Conservation (phyloP, 1,140 invertebrate species). For the Paracyclopina nana region DNA sequence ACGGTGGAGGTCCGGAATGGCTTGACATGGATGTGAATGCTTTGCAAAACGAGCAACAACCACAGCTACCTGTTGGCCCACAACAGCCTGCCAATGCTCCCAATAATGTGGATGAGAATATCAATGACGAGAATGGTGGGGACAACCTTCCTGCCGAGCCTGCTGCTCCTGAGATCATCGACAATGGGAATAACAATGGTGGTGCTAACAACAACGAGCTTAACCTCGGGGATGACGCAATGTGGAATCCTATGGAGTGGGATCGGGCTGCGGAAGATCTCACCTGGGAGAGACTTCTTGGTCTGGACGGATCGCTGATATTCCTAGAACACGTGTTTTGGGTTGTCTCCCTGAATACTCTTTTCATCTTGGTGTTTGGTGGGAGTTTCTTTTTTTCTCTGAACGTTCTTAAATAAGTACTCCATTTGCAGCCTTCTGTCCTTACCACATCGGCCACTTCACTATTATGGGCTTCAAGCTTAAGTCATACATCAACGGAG, state of each 20-base stretch:
- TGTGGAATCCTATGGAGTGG: constrained; percentile 98
- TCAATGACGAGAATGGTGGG: constrained; percentile 21
- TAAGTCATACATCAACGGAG: constrained; percentile 46
- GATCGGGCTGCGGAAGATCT: constrained; percentile 89
- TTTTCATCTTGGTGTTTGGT: constrained; percentile 67
- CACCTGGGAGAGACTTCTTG: constrained; percentile 89
- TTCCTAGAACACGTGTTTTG: constrained; percentile 98
- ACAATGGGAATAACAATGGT: constrained; percentile 16
- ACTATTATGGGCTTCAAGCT: constrained; percentile 53
- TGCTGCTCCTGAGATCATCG: background rate
- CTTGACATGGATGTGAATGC: constrained; percentile 37
- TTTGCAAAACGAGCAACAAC: background rate
- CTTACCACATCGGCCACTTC: constrained; percentile 80
- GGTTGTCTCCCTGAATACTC: constrained; percentile 88
- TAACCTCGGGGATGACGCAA: constrained; percentile 50
- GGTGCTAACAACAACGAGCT: constrained; percentile 16
- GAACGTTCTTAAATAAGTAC: background rate
- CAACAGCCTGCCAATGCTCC: constrained; percentile 20
- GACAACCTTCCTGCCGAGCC: constrained; percentile 19
- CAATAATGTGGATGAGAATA: constrained; percentile 19
- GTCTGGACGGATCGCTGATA: constrained; percentile 84
- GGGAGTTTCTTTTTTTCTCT: constrained; percentile 17
- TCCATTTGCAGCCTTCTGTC: constrained; percentile 68
- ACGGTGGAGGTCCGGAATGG: constrained; percentile 91
- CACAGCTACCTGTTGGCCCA: constrained; percentile 6